Base-by-base conservation (phyloP, 2,113 vertebrate genomes). In the Variabilichromis moorii region DNA sequence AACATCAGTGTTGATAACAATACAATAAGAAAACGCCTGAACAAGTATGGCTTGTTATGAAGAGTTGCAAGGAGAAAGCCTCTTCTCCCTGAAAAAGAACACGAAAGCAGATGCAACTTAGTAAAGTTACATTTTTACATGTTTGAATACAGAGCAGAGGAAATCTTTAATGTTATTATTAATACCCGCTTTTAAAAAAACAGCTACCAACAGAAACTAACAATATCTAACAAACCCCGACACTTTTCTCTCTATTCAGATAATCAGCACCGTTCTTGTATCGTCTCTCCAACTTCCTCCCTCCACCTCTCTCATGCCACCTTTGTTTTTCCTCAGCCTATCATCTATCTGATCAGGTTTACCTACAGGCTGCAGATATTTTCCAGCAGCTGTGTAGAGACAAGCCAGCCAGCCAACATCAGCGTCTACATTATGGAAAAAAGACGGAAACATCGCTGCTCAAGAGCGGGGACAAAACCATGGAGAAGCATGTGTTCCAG, bases 351-450 rank as follows among this genome's bases (percentile, higher is more conserved):
- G 97, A 98, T 85, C 89, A 88, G 0, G 54, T 96, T 12, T 98
- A 97, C 87, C 12, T 96, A 8, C 96, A 93, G 16, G 97, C 98
- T n/a, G 97, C 98, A 4, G 96, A 95, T 76, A 92, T 98, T 90
- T 99, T 98, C 88, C 97, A 97, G 91, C 90, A 92, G 80, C 96
- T 98, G 89, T 95, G 19, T 40, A 63, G 82, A 10, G 95, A 97
- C 83, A 97, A 96, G 92, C 86, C 89, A 1, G 89, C 89, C 3
- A 91, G 10, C 73, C 95, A 13, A 13, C 93, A 79, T 47, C 86
- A 81, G 2, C 33, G 90, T 53, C 94, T 98, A 57, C 94, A 19
- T 3, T 98, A 98, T 5, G 96, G 93, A 2, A 92, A 87, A 17
- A 94, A 94, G 35, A 89, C 93, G 0, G 85, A 93, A 26, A 57